These are phyloP conservation scores for Drosophila virilis DNA, from an alignment of 1,140 invertebrate species.

Conservation along the genomic window DNA sequence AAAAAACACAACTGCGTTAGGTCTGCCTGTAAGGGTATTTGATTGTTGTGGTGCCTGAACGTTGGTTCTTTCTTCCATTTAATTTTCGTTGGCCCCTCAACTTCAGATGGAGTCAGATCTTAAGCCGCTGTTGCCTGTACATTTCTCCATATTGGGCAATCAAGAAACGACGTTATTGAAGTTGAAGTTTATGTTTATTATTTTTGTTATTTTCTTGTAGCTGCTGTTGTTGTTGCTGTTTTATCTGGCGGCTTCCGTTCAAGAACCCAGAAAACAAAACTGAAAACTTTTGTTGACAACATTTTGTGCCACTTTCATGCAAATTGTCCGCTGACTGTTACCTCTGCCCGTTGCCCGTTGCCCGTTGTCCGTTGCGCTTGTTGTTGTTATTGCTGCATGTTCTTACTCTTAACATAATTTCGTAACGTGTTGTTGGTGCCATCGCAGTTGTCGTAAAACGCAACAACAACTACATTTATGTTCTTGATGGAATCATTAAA, in stretches of 20 bases:
- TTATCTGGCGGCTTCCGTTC: conserved; percentile 68
- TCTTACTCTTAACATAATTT: conserved; percentile 67
- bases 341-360: conserved; percentile 30
- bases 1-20: too few relatives aligned
- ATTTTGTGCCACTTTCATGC: conserved; percentile 78
- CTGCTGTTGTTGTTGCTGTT: conserved; percentile 40
- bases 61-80: background rate
- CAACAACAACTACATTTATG: conserved; percentile 39
- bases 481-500: conserved; percentile 53
- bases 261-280: conserved; percentile 45
- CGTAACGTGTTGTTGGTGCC: conserved; percentile 55
- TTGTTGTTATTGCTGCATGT: conserved; percentile 6
- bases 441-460: conserved; percentile 22
- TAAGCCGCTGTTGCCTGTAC: conserved; percentile 13
- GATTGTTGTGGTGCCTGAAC: background rate
- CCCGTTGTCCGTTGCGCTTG: conserved; percentile 1
- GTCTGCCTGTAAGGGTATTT: background rate
- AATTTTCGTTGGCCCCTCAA: background rate
- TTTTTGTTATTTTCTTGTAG: conserved; percentile 23
- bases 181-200: conserved; percentile 44
- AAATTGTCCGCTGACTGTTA: conserved; percentile 62
- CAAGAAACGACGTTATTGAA: conserved; percentile 34
- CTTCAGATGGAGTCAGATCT: conserved; percentile 8
- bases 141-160: conserved; percentile 71
- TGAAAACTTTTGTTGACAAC: conserved; percentile 56